Evolutionary conservation across 2,797 vertebrate species (phyloP).

Genomic region (Esox masquinongy): DNA sequence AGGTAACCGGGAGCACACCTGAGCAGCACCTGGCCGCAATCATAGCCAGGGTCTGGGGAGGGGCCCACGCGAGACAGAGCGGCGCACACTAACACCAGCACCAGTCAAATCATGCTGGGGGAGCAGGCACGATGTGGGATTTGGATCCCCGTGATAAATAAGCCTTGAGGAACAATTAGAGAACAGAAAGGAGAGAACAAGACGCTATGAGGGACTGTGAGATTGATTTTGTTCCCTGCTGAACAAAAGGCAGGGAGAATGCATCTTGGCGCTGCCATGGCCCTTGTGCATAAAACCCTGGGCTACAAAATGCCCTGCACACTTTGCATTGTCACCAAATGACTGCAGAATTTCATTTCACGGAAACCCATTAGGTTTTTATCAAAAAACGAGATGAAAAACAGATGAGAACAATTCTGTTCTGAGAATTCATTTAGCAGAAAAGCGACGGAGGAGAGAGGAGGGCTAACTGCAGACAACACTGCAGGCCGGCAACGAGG

Average conservation of each 20-base stretch:
- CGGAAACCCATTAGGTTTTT: slow-evolving; percentile 74
- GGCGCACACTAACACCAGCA: slow-evolving; percentile 74
- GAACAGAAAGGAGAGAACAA: slow-evolving; percentile 37
- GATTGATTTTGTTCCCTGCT: slow-evolving; percentile 16
- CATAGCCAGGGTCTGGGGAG: slow-evolving; percentile 47
- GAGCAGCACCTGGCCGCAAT: slow-evolving; percentile 78
- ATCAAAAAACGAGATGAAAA: slow-evolving; percentile 73
- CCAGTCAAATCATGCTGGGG: slow-evolving; percentile 50
- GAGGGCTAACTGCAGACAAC: slow-evolving; percentile 24
- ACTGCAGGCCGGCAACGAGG: slow-evolving; percentile 30
- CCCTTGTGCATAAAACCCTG: slow-evolving; percentile 20
- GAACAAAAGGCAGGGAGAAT: slow-evolving; percentile 26
- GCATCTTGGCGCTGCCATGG: slow-evolving; percentile 19
- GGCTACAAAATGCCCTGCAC: slow-evolving; percentile 46
- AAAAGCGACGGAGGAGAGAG: slow-evolving; percentile 43
- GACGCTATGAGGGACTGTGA: slow-evolving; percentile 22
- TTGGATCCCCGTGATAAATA: slow-evolving; percentile 50
- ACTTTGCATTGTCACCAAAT: slow-evolving; percentile 71
- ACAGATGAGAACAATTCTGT: slow-evolving; percentile 69
- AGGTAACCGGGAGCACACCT: slow-evolving; percentile 72
- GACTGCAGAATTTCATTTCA: slow-evolving; percentile 77
- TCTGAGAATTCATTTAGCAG: slow-evolving; percentile 68
- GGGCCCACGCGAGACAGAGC: slow-evolving; percentile 52
- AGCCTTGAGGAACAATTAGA: slow-evolving; percentile 65
- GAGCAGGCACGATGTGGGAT: slow-evolving; percentile 46